Percentiles rank a stretch among this genome's conserved stretches.
These are phyloP conservation scores for Micrastur ruficollis DNA, from an alignment of 2,797 vertebrate genomes.

Conservation along the genomic window DNA sequence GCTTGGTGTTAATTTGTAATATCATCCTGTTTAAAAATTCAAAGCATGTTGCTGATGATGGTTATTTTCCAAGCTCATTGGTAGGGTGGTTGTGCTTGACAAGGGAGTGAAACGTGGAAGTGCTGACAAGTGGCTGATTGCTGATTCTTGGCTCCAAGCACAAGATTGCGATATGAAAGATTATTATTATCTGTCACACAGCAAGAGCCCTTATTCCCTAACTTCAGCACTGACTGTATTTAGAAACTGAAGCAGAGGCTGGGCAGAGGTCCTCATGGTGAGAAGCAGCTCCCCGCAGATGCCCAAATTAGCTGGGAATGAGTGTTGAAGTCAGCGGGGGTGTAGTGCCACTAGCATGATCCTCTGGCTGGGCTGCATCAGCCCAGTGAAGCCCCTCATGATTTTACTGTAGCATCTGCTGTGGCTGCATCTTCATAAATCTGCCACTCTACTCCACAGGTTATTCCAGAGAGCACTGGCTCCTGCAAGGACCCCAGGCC, in stretches of 20 bases:
- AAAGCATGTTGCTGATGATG: neutral
- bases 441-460: neutral
- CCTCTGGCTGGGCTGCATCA: neutral
- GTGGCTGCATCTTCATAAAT: neutral
- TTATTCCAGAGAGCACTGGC: neutral
- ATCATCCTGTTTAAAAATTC: neutral
- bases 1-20: neutral
- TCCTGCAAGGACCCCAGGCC: neutral
- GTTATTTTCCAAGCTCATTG: neutral
- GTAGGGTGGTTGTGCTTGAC: neutral
- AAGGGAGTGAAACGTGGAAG: neutral
- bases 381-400: neutral
- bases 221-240: neutral
- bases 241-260: conserved; percentile 6
- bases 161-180: neutral
- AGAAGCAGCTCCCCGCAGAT: neutral
- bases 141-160: neutral
- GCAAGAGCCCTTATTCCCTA: neutral
- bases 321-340: neutral
- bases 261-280: neutral
- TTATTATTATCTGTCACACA: conserved; percentile 16
- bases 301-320: neutral
- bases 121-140: conserved; percentile 18
- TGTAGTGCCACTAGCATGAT: neutral
- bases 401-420: neutral